phyloP scores from a whole-genome alignment of 2,888 invertebrate genomes.

The Eupithecia abbreviata region DNA sequence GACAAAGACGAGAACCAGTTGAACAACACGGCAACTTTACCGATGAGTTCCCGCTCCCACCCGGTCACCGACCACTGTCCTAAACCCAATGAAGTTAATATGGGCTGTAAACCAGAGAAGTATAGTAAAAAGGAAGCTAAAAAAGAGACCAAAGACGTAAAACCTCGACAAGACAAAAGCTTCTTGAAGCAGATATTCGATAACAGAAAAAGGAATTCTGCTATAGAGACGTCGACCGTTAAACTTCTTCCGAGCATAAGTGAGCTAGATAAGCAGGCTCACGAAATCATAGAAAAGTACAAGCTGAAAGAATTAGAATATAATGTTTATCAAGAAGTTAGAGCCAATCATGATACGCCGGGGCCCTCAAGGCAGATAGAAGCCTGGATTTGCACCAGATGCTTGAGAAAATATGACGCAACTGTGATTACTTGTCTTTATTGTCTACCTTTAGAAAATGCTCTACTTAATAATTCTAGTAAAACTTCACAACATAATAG shows the following conservation, averaged over 20 bases:
- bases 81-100: slow-evolving; percentile 37
- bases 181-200: slow-evolving; percentile 82
- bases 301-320: slow-evolving; percentile 58
- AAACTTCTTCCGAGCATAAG: slow-evolving; percentile 89
- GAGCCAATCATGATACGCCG: slow-evolving; percentile 37
- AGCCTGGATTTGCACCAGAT: slow-evolving; percentile 69
- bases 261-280: slow-evolving; percentile 90
- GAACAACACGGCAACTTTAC: slow-evolving; percentile 20
- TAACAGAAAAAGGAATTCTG: slow-evolving; percentile 70
- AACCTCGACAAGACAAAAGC: slow-evolving; percentile 78
- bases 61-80: slow-evolving; percentile 28
- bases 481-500: slow-evolving; percentile 46
- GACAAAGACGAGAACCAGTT: slow-evolving; percentile 13
- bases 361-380: slow-evolving; percentile 45
- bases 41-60: slow-evolving; percentile 45
- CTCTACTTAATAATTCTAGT: slow-evolving; percentile 31
- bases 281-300: slow-evolving; percentile 86
- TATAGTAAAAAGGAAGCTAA: slow-evolving; percentile 55
- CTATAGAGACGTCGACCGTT: slow-evolving; percentile 67
- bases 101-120: slow-evolving; percentile 61
- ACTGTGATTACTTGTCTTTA: slow-evolving; percentile 62
- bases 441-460: slow-evolving; percentile 54
- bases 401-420: slow-evolving; percentile 69
- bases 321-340: slow-evolving; percentile 26
- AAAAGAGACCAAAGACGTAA: slow-evolving; percentile 58